Conservation (phyloP, 2,113 vertebrate genomes). For the Salminus brasiliensis region DNA sequence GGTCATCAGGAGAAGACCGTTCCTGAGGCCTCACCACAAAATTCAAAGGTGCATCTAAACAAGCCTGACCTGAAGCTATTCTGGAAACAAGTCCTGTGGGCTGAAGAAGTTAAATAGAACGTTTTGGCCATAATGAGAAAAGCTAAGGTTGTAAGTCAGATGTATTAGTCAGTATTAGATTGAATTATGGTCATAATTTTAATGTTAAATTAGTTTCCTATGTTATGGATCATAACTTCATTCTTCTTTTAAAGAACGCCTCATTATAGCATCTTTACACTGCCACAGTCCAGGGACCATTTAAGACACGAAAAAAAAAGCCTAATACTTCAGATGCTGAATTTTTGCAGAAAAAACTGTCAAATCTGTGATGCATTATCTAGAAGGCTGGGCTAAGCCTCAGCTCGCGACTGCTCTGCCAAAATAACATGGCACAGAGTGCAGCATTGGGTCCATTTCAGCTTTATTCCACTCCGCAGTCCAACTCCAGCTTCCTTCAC, state of each 20-base stretch:
- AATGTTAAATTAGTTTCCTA: not conserved
- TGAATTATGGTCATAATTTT: not conserved
- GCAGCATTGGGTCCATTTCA: constrained; percentile 27
- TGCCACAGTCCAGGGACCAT: not conserved
- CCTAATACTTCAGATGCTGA: not conserved
- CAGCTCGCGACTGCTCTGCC: constrained; percentile 21
- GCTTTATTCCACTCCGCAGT: constrained; percentile 41
- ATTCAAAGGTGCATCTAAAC: too few species aligned
- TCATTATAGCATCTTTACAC: not conserved
- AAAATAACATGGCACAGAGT: constrained; percentile 41
- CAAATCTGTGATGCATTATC: constrained; percentile 38
- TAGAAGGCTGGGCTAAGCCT: constrained; percentile 2
- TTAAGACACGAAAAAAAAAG: not conserved
- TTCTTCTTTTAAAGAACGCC: not conserved
- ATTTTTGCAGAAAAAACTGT: constrained; percentile 23
- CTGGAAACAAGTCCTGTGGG: too few species aligned
- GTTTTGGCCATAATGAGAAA: too few species aligned
- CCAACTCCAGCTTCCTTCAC: constrained; percentile 28
- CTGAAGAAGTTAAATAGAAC: too few species aligned
- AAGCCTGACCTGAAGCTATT: too few species aligned
- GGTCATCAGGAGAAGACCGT: too few species aligned
- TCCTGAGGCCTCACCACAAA: too few species aligned
- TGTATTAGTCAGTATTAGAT: too few species aligned
- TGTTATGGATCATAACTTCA: not conserved
- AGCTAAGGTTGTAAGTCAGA: too few species aligned